Conservation (phyloP, 2,797 vertebrate genomes). For the Neopelma chrysocephalum region DNA sequence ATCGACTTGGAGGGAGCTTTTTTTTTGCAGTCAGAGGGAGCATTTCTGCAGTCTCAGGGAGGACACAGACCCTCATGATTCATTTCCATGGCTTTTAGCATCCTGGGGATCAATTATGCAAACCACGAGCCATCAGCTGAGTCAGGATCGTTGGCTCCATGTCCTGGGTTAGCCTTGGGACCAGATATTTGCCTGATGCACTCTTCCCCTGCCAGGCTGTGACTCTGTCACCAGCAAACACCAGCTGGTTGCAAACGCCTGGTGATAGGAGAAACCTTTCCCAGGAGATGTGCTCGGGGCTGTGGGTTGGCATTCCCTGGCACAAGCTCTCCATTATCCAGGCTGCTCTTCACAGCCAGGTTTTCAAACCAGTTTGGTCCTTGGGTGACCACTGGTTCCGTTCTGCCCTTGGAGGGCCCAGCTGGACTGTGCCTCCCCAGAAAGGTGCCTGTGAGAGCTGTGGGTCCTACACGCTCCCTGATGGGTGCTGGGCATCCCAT, state of each 20-base stretch:
- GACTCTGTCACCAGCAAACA: background rate
- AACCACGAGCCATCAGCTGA: conserved; percentile 13
- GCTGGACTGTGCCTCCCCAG: background rate
- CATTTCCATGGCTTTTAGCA: conserved; percentile 8
- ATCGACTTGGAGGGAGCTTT: background rate
- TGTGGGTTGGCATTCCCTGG: background rate
- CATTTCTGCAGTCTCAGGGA: conserved; percentile 6
- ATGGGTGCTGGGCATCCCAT: background rate
- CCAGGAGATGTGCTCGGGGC: rapidly evolving
- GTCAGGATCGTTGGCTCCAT: conserved; percentile 11
- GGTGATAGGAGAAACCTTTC: background rate
- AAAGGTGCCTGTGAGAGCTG: background rate
- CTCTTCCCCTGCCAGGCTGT: background rate
- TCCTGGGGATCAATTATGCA: conserved; percentile 10
- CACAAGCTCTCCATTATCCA: background rate
- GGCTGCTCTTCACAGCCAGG: background rate
- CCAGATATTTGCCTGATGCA: background rate
- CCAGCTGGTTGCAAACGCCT: background rate
- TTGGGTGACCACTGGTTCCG: rapidly evolving
- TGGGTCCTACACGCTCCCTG: rapidly evolving
- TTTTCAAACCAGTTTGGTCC: background rate
- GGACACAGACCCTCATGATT: conserved; percentile 4
- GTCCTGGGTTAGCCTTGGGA: background rate
- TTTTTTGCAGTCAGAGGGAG: background rate
- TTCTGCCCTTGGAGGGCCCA: background rate